These are phyloP conservation scores for Drosophila pseudotakahashii DNA, from an alignment of 2,888 invertebrate genomes.

Conservation along the genomic window DNA sequence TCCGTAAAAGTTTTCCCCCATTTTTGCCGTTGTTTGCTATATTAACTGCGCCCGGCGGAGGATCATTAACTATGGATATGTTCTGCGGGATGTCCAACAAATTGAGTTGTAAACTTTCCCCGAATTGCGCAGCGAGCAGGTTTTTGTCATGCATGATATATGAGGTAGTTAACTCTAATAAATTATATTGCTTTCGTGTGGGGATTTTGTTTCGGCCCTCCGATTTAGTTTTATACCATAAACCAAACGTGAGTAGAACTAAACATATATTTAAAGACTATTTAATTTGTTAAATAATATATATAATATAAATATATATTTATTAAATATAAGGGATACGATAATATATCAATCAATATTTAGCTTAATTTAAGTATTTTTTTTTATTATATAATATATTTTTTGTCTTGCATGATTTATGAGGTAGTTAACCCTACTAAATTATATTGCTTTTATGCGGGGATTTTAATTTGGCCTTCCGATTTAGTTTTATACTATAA, in stretches of 20 bases:
- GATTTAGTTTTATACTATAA: neutral
- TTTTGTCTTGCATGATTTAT: conserved; percentile 14
- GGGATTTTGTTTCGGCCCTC: neutral
- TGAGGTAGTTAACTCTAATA: conserved; percentile 12
- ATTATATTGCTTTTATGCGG: neutral
- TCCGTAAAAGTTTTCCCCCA: conserved; percentile 13
- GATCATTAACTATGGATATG: conserved; percentile 49
- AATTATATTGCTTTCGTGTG: conserved; percentile 3
- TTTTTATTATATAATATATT: too few species aligned
- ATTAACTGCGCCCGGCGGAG: conserved; percentile 39
- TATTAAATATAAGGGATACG: too few species aligned
- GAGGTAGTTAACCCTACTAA: conserved; percentile 13
- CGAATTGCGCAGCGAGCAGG: conserved; percentile 9
- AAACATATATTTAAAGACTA: too few species aligned
- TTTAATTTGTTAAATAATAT: too few species aligned
- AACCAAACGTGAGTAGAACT: too few species aligned
- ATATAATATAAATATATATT: too few species aligned
- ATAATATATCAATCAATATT: too few species aligned
- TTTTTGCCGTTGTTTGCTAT: conserved; percentile 25
- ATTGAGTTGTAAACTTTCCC: conserved; percentile 40
- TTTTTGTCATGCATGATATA: conserved; percentile 16
- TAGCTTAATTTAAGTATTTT: too few species aligned
- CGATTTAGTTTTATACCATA: too few species aligned
- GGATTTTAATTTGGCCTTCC: neutral
- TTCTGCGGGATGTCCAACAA: conserved; percentile 40